Conservation (phyloP, 2,797 vertebrate genomes). For the Falco cherrug region DNA sequence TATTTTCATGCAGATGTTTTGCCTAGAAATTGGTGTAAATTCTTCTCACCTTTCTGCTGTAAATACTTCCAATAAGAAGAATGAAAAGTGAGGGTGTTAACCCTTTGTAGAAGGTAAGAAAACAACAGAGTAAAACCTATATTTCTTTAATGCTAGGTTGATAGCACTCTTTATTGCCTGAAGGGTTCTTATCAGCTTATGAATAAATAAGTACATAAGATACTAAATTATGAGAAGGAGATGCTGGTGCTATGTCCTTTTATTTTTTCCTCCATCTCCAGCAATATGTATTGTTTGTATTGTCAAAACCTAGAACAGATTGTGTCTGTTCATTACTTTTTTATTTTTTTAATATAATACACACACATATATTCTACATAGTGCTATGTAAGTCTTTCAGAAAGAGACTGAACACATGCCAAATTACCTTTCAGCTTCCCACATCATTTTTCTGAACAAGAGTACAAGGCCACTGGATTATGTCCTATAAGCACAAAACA, state of each 20-base stretch:
- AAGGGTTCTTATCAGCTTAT: background rate
- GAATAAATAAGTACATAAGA: background rate
- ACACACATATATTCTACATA: background rate
- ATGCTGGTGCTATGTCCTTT: background rate
- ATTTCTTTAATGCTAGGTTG: background rate
- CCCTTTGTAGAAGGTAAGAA: background rate
- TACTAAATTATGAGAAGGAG: background rate
- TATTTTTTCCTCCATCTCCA: background rate
- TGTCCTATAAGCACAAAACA: slow-evolving; percentile 14
- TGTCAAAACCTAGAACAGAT: background rate
- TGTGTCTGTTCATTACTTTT: background rate
- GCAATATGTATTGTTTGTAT: background rate
- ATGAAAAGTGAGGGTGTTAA: background rate
- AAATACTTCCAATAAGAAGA: background rate
- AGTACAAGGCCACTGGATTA: background rate
- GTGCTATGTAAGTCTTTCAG: background rate
- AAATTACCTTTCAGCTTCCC: background rate
- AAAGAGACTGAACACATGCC: background rate
- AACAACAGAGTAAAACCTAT: background rate
- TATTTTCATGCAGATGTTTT: slow-evolving; percentile 12
- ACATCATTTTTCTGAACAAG: background rate
- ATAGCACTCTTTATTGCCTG: background rate
- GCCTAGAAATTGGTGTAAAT: background rate
- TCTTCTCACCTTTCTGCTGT: background rate
- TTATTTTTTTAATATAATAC: background rate